A percentile compares a stretch with the other conserved stretches of the same genome.
phyloP scores from a whole-genome alignment of 2,888 invertebrate genomes.

The Oligia fasciuncula region DNA sequence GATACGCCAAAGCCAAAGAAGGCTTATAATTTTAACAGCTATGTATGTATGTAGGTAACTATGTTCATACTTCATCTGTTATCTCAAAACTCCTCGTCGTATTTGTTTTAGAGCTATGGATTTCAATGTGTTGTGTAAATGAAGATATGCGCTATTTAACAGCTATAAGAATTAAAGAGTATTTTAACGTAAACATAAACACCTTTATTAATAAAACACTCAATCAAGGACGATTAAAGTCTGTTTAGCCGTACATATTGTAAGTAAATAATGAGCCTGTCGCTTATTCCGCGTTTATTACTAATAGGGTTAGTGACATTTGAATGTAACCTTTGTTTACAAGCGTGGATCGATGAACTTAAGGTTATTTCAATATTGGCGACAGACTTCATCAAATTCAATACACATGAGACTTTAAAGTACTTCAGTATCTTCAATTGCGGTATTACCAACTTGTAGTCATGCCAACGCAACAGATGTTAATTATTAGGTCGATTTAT shows the following conservation, averaged over 20 bases:
- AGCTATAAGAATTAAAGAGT: conserved; percentile 5
- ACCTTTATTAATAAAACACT: conserved; percentile 14
- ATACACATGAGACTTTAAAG: conserved; percentile 2
- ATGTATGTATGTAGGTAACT: too few relatives aligned
- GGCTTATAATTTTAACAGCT: too few relatives aligned
- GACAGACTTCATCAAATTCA: conserved; percentile 29
- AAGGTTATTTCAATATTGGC: conserved; percentile 54
- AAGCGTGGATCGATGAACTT: conserved; percentile 51
- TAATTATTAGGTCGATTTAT: conserved; percentile 2
- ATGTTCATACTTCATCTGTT: too few relatives aligned
- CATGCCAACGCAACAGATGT: not conserved
- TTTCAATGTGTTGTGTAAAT: not conserved
- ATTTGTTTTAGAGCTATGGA: not conserved
- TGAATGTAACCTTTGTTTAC: conserved; percentile 51
- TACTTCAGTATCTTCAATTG: conserved; percentile 11
- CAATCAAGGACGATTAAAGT: conserved; percentile 27
- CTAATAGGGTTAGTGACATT: conserved; percentile 59
- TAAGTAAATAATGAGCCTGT: conserved; percentile 26
- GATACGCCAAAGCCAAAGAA: too few relatives aligned
- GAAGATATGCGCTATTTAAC: not conserved
- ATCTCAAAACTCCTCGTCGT: too few relatives aligned
- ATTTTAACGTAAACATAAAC: conserved; percentile 15
- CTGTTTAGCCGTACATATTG: conserved; percentile 33
- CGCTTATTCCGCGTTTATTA: conserved; percentile 41
- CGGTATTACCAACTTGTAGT: not conserved